Evolutionary conservation across 2,888 invertebrate species (phyloP), one percentile per base, ranked within the genome.

Genomic region (Ernsta delagoae): DNA sequence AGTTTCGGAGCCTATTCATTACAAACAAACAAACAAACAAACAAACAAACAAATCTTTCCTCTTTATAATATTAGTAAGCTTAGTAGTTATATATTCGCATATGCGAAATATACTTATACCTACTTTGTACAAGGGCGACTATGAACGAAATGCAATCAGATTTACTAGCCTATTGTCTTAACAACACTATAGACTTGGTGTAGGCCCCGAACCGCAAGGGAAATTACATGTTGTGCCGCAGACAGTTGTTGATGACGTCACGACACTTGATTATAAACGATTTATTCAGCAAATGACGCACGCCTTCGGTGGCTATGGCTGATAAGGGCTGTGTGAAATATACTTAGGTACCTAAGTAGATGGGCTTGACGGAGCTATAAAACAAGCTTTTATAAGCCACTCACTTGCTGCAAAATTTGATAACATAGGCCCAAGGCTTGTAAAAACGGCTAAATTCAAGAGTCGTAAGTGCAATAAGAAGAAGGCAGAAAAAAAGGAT

Each of bases 221-320:
- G 59, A 59, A 59, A 41, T 59, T 41, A 39, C 59, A 59, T 43
- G 59, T 59, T 59, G 57, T 12, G 57, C 57, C 43, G 59, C 59
- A 59, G 43, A 59, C 59, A 59, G 57, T 36, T 36, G 57, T 11
- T 57, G 54, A 56, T 59, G 59, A 59, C 34, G 39, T 59, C 39
- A 59, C 16, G 59, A 59, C 39, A 36, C 59, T 59, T 59, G 59
- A 59, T 36, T 34, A 57, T 54, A 31, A 57, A 36, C 36, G 39
- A 59, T 39, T 59, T 59, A 59, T 39, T 41, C 12, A 16, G 9
- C 59, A 59, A 34, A 59, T 39, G 59, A 59, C 59, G 8, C 59
- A 59, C 12, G 39, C 39, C 59, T 59, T 39, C 59, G 39, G 4
- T 36, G 59, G 8, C 59, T 39, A 12, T 8, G 16, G 34, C 16